A percentile compares a stretch with the other conserved stretches of the same genome.
Evolutionary conservation across 2,797 vertebrate species (phyloP).

Genomic region (Phataginus tetradactyla): DNA sequence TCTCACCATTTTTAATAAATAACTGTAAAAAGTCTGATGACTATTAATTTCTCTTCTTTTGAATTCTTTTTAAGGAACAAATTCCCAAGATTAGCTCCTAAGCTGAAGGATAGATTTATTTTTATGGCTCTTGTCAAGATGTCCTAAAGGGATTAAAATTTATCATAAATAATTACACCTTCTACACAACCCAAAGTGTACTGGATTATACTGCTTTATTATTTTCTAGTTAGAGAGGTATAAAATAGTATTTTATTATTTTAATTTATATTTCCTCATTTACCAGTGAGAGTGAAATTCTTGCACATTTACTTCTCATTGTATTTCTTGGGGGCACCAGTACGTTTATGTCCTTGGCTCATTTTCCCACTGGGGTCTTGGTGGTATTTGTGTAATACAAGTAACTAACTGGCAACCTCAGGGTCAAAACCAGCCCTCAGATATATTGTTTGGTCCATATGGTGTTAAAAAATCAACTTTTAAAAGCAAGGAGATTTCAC

Average conservation of each 20-base stretch:
- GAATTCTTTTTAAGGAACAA: neutral
- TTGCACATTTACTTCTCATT: neutral
- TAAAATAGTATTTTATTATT: neutral
- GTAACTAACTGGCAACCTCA: neutral
- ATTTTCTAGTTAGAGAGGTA: neutral
- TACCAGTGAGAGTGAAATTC: neutral
- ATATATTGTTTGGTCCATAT: neutral
- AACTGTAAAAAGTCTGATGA: neutral
- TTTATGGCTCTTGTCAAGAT: neutral
- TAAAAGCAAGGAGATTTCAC: neutral
- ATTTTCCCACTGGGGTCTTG: neutral
- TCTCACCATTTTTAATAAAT: neutral
- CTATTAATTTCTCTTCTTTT: neutral
- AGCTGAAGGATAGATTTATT: neutral
- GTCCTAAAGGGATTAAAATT: neutral
- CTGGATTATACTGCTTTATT: neutral
- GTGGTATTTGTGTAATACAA: neutral
- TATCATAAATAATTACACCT: neutral
- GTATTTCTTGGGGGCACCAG: neutral
- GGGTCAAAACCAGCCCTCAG: neutral
- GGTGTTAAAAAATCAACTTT: neutral
- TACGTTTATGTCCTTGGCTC: neutral
- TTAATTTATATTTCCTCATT: neutral
- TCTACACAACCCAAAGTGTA: neutral
- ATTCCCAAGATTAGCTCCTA: neutral